Percentiles rank a stretch among this genome's conserved stretches.
These are phyloP conservation scores for Poecilia gillii DNA, from an alignment of 2,797 vertebrate genomes.

Conservation along the genomic window DNA sequence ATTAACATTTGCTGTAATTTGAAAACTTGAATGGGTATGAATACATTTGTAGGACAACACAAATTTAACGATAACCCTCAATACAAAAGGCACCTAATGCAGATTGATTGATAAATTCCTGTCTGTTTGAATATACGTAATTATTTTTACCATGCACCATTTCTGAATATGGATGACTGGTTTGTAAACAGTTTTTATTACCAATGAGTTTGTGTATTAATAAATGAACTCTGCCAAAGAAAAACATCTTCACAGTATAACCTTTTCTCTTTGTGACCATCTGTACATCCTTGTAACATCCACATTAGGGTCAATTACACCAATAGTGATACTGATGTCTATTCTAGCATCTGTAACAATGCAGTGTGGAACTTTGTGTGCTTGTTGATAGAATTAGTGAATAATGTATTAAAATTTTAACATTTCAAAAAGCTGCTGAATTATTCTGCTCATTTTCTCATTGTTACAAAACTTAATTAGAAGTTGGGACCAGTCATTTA, in stretches of 20 bases:
- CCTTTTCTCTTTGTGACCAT: background rate
- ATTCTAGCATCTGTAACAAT: background rate
- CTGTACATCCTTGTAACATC: background rate
- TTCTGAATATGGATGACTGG: background rate
- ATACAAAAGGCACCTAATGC: background rate
- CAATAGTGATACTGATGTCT: background rate
- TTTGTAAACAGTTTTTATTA: background rate
- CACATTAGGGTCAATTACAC: background rate
- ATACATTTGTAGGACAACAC: background rate
- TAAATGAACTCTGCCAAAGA: background rate
- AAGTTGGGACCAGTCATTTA: constrained; percentile 42
- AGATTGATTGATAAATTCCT: background rate
- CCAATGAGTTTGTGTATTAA: background rate
- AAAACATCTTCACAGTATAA: background rate
- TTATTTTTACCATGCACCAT: background rate
- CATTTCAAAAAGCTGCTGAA: constrained; percentile 29
- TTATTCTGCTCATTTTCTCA: constrained; percentile 19
- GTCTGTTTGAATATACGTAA: background rate
- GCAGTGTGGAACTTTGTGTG: constrained; percentile 18
- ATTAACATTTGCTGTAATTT: background rate
- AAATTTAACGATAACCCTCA: background rate
- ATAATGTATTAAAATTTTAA: constrained; percentile 6
- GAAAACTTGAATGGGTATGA: background rate
- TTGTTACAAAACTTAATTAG: constrained; percentile 39
- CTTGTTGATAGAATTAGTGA: background rate